phyloP scores from a whole-genome alignment of 2,113 vertebrate species.

The Axis porcinus region DNA sequence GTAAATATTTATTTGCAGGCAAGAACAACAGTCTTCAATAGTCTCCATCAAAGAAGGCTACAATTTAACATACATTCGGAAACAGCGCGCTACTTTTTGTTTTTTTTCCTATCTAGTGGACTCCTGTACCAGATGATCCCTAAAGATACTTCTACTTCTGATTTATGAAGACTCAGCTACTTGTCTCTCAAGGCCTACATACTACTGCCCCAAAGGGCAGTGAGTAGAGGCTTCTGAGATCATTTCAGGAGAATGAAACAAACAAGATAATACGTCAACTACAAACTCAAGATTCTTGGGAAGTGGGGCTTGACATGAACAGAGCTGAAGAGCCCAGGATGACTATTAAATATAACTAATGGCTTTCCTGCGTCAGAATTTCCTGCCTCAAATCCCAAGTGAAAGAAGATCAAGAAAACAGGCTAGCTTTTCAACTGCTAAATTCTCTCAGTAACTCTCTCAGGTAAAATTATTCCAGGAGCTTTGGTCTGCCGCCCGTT shows the following conservation, averaged over 20 bases:
- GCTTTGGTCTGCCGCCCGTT: background rate
- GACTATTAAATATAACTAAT: background rate
- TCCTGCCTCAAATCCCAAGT: background rate
- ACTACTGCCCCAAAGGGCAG: background rate
- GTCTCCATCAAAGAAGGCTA: background rate
- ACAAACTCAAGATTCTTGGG: background rate
- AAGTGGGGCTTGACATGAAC: background rate
- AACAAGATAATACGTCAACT: background rate
- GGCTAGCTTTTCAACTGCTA: background rate
- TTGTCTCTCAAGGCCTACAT: background rate
- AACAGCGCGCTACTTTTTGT: background rate
- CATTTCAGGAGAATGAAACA: background rate
- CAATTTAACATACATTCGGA: background rate
- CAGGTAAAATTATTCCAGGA: conserved; percentile 2
- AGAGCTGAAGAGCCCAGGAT: background rate
- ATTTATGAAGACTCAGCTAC: background rate
- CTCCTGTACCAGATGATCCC: background rate
- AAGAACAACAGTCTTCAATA: background rate
- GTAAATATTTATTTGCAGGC: background rate
- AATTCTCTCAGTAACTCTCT: background rate
- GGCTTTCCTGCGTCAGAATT: background rate
- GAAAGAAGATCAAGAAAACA: conserved; percentile 22
- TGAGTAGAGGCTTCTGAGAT: background rate
- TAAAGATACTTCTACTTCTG: background rate
- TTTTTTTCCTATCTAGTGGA: background rate